phyloP scores from a whole-genome alignment of 2,113 vertebrate species.

The Australoheros scitulus region DNA sequence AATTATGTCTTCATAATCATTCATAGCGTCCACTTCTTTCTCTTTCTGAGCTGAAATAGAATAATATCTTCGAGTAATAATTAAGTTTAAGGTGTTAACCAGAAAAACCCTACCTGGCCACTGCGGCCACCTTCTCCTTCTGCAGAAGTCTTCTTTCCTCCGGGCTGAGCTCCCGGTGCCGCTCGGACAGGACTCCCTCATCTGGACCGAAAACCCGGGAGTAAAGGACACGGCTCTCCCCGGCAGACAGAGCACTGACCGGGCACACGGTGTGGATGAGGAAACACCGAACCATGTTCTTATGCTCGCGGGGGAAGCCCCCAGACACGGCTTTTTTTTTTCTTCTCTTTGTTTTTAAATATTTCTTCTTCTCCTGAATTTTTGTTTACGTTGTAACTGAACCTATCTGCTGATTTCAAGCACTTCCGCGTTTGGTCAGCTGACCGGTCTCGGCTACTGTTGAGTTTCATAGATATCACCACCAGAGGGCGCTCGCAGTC shows the following conservation, averaged over 20 bases:
- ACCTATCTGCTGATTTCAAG: neutral
- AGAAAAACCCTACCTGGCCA: slow-evolving; percentile 68
- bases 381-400: accelerated
- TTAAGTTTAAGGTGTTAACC: neutral
- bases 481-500: slow-evolving; percentile 43
- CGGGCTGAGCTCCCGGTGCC: slow-evolving; percentile 20
- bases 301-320: accelerated
- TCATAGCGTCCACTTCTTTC: neutral
- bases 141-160: slow-evolving; percentile 69
- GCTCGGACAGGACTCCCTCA: slow-evolving; percentile 18
- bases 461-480: neutral
- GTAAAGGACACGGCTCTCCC: slow-evolving; percentile 76
- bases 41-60: neutral
- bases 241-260: slow-evolving; percentile 63
- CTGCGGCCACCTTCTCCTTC: slow-evolving; percentile 66
- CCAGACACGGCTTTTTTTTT: accelerated
- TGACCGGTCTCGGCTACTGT: slow-evolving; percentile 26
- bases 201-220: slow-evolving; percentile 76
- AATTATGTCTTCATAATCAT: neutral
- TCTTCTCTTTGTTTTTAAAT: too few species aligned
- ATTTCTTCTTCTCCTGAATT: neutral
- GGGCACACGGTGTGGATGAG: slow-evolving; percentile 79
- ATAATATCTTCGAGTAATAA: neutral
- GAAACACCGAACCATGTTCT: slow-evolving; percentile 78
- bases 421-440: slow-evolving; percentile 70